Evolutionary conservation across 2,113 vertebrate species (phyloP).

Genomic region (Trematocara unimaculatum): DNA sequence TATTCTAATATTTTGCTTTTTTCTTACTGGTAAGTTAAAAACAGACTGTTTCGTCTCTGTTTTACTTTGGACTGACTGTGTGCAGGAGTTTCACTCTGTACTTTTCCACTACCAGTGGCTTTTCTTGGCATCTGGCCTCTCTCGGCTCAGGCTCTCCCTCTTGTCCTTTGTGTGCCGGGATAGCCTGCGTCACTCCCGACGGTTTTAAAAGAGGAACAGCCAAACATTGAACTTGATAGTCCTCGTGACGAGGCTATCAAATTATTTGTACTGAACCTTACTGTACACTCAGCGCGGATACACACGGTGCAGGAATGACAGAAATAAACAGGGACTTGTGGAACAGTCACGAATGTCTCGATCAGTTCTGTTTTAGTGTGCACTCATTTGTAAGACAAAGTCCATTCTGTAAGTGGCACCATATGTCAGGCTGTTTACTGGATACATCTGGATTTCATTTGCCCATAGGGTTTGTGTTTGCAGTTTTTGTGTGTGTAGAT

Average conservation of each 20-base stretch:
- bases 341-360: not conserved
- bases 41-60: not conserved
- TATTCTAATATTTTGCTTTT: not conserved
- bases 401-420: not conserved
- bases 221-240: slow-evolving; percentile 25
- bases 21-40: not conserved
- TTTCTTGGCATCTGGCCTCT: slow-evolving; percentile 51
- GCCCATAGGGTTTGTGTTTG: not conserved
- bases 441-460: slow-evolving; percentile 6
- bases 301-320: not conserved
- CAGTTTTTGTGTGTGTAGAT: not conserved
- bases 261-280: not conserved
- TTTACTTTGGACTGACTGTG: not conserved
- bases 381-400: not conserved
- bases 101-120: slow-evolving; percentile 64
- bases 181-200: slow-evolving; percentile 30
- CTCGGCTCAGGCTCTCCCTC: slow-evolving; percentile 11
- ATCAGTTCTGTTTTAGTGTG: not conserved
- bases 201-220: slow-evolving; percentile 5
- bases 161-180: slow-evolving; percentile 15
- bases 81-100: slow-evolving; percentile 33
- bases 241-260: not conserved
- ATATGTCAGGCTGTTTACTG: not conserved
- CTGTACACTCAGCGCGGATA: not conserved
- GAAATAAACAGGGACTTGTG: not conserved